These are phyloP conservation scores for Ctenopoma multispine DNA, from an alignment of 2,797 vertebrate genomes.

Conservation along the genomic window DNA sequence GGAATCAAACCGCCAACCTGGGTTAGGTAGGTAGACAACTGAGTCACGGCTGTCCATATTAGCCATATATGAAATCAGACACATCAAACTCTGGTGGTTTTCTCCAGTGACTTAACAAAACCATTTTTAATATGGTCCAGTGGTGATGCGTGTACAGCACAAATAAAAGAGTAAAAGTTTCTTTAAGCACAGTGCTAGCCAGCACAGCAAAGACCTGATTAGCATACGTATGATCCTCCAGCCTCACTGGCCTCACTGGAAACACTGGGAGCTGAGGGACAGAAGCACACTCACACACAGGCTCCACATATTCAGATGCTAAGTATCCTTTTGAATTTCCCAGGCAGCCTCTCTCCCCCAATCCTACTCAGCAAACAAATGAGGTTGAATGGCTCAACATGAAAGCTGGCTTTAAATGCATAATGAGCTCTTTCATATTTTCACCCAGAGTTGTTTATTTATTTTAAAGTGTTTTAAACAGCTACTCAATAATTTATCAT, in stretches of 20 bases:
- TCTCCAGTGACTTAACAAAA: constrained; percentile 3
- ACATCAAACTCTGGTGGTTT: constrained; percentile 3
- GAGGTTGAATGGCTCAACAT: constrained; percentile 65
- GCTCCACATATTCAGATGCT: constrained; percentile 80
- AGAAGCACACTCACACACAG: constrained; percentile 74
- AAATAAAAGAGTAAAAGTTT: constrained; percentile 50
- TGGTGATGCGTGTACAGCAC: constrained; percentile 43
- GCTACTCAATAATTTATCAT: constrained; percentile 7
- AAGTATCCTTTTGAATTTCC: constrained; percentile 80
- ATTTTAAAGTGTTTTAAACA: too few species aligned
- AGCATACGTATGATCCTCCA: constrained; percentile 80
- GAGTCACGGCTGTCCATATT: too few species aligned
- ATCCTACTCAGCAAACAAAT: constrained; percentile 76
- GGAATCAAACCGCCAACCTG: too few species aligned
- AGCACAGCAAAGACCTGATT: constrained; percentile 69
- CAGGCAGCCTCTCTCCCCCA: constrained; percentile 69
- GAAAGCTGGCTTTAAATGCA: constrained; percentile 61
- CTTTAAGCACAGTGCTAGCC: constrained; percentile 47
- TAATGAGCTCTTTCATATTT: constrained; percentile 67
- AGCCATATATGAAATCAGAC: not conserved
- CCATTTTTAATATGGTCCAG: constrained; percentile 19
- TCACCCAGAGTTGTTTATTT: constrained; percentile 17
- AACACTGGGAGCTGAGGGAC: constrained; percentile 70
- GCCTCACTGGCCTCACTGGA: constrained; percentile 66
- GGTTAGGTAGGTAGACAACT: too few species aligned